Percentiles rank a stretch among this genome's conserved stretches.
phyloP scores from a whole-genome alignment of 2,888 invertebrate genomes.

The Caenorhabditis sp. region DNA sequence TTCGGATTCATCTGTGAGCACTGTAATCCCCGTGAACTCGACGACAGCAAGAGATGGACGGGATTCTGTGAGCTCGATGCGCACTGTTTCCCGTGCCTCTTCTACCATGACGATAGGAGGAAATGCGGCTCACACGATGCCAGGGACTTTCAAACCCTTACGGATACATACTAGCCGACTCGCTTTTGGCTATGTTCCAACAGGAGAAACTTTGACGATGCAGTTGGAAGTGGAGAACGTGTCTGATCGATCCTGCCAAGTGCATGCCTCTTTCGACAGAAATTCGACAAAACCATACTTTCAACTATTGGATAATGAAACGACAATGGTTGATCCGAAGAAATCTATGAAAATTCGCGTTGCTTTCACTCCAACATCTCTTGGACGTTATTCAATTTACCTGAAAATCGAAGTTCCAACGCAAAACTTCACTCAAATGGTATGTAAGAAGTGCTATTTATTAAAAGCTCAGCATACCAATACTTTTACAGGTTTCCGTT shows the following conservation, averaged over 20 bases:
- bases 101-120: conserved; percentile 15
- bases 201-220: conserved; percentile 26
- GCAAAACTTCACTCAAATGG: conserved; percentile 32
- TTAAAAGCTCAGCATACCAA: background rate
- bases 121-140: background rate
- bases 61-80: conserved; percentile 31
- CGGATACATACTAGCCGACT: conserved; percentile 16
- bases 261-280: conserved; percentile 33
- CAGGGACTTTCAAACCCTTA: conserved; percentile 11
- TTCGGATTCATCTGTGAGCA: conserved; percentile 17
- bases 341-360: conserved; percentile 29
- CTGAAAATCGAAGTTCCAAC: conserved; percentile 23
- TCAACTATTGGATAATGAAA: conserved; percentile 41
- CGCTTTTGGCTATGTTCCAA: conserved; percentile 29
- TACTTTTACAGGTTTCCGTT: conserved; percentile 36
- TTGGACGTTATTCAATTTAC: conserved; percentile 43
- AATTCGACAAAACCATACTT: background rate
- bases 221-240: conserved; percentile 38
- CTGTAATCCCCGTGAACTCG: conserved; percentile 4
- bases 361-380: conserved; percentile 29
- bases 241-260: conserved; percentile 24
- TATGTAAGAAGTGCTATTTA: no score
- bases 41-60: conserved; percentile 16
- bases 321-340: conserved; percentile 32
- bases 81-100: conserved; percentile 30